Evolutionary conservation across 2,888 invertebrate genomes (phyloP), one percentile per base, ranked within the genome.

Genomic region (Leptarthrus brevirostris): DNA sequence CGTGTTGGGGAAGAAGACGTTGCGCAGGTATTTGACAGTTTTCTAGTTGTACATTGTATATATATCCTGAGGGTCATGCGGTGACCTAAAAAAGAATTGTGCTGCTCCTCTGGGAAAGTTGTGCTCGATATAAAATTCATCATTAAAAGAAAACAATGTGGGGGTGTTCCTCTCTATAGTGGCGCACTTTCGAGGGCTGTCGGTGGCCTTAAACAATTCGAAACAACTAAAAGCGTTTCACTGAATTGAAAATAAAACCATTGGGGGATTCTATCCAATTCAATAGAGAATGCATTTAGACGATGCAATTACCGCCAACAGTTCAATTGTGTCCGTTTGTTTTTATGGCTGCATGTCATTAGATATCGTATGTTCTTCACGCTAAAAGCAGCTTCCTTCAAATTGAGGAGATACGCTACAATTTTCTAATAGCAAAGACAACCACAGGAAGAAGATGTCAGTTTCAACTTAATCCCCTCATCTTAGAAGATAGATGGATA

Each of bases 391-490:
- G 8, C 22, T 22, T 20, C 8, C 22, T 49, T 49, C 58, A 10
- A 16, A 26, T 8, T 30, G 8, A 30, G 30, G 4, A 30, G 30
- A 2, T 34, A 20, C 61, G 40, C 18, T 66, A 44, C 24, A 44
- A 24, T 66, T 47, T 26, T 47, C 64, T 40, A 40, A 40, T 12
- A 24, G 26, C 47, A 44, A 47, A 66, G 47, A 66, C 64, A 47
- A 22, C 22, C 44, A 26, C 44, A 47, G 47, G 64, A 47, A 22
- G 47, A 66, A 66, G 47, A 66, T 47, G 64, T 69, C 69, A 69
- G 69, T 52, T 69, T 26, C 69, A 34, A 69, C 69, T 69, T 69
- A 69, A 69, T 69, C 36, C 69, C 49, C 52, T 52, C 69, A 69
- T 52, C 69, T 34, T 69, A 52, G 30, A 69, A 69, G 69, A 69